Evolutionary conservation across 35 echinoderm and acorn worm species (phyloP), one percentile per base, ranked within the genome.

Genomic region (Lytechinus pictus): DNA sequence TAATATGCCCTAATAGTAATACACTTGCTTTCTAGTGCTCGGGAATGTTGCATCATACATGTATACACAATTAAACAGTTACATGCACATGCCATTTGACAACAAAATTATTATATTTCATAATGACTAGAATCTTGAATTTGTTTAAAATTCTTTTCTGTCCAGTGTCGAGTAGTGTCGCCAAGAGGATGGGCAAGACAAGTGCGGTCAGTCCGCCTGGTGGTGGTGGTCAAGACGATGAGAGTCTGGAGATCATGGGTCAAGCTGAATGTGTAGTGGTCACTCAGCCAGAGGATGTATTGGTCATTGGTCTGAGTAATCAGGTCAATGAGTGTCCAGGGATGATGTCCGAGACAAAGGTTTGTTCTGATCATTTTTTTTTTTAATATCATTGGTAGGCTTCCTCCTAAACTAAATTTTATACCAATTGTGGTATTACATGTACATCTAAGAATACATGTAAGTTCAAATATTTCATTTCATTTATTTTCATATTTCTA

Each of bases 311-410:
- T 27, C 89, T 99, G 33, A 97, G 97, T 8, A 96, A 96, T 91
- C 96, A 96, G 21, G 57, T 60, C 87, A 97, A 96, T 95, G 98
- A 99, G 61, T 99, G 98, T 92, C 98, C 98, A 52, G 98, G 98
- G 79, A 98, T 98, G 97, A 28, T 99, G 24, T 92, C 97, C 10
- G 98, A 99, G 91, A 86, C 95, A 12, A 99, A 99, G 97, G 98
- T 99, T 95, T 51, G 88, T 79, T 79, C 16, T 27, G 16, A 79
- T 44, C 0, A 44, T 16, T 79, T 79, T 79, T 24, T 24, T 79
- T 19, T 24, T n/a, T 24, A 21, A 24, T 24, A 79, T 24, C 66
- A 27, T n/a, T n/a, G 21, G 19, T n/a, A 79, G 33, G 33, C 33
- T 44, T 44, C 33, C 33, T 44, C 33, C 33, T 44, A 44, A 44